Conservation (phyloP, 2,797 vertebrate genomes). For the Lemur catta region DNA sequence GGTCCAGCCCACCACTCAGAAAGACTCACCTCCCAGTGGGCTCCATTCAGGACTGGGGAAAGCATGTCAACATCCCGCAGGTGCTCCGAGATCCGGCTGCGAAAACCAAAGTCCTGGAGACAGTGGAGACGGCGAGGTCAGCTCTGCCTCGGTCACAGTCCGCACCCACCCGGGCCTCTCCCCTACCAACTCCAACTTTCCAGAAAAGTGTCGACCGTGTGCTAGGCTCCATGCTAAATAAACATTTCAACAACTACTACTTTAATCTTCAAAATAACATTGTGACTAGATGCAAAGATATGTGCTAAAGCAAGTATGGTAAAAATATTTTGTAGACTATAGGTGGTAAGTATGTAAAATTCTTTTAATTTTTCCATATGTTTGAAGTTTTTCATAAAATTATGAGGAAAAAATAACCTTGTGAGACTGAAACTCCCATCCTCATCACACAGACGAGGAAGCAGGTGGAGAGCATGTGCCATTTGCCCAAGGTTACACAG, state of each 20-base stretch:
- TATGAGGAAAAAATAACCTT: background rate
- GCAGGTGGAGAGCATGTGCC: background rate
- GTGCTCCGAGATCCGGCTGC: conserved; percentile 79
- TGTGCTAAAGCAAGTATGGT: background rate
- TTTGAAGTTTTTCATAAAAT: background rate
- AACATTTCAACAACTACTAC: background rate
- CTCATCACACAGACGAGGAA: background rate
- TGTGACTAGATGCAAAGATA: background rate
- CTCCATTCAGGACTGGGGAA: conserved; percentile 70
- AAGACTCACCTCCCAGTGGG: conserved; percentile 66
- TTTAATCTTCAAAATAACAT: background rate
- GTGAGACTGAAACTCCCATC: background rate
- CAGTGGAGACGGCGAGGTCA: background rate
- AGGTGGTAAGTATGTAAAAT: background rate
- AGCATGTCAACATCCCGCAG: conserved; percentile 76
- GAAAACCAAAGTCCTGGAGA: conserved; percentile 58
- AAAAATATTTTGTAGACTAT: background rate
- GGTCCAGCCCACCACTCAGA: fast-evolving
- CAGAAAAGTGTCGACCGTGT: background rate
- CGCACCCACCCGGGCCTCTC: background rate
- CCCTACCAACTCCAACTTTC: background rate
- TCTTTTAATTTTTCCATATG: background rate
- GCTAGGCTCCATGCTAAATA: background rate
- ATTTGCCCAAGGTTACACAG: background rate
- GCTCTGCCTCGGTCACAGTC: background rate